These are phyloP conservation scores for Cryptus viduatorius DNA, from an alignment of 2,888 invertebrate species.

Conservation along the genomic window DNA sequence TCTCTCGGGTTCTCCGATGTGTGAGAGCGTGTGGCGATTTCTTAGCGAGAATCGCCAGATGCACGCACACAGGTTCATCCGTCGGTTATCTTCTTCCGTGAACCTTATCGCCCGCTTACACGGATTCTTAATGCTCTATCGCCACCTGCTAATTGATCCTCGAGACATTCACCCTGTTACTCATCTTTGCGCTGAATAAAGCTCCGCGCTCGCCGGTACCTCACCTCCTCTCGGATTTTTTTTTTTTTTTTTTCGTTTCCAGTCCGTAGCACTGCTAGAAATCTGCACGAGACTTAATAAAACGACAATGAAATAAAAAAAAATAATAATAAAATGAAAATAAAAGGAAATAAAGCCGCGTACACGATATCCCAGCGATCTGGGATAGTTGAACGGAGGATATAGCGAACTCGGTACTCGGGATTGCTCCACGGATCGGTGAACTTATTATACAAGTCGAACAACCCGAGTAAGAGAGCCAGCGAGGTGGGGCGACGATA, in stretches of 20 bases:
- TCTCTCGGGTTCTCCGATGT: background rate
- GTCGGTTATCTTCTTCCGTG: background rate
- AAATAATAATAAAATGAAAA: background rate
- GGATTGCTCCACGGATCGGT: constrained; percentile 52
- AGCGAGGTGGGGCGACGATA: constrained; percentile 50
- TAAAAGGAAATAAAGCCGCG: background rate
- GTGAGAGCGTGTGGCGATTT: background rate
- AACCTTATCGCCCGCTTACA: background rate
- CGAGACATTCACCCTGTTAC: constrained; percentile 42
- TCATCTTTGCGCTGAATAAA: constrained; percentile 23
- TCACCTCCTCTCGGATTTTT: background rate
- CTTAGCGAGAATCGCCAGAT: background rate
- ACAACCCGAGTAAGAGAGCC: background rate
- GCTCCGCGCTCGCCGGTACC: background rate
- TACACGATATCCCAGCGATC: constrained; percentile 20
- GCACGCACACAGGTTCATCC: background rate
- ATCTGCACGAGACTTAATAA: constrained; percentile 16
- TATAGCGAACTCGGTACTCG: constrained; percentile 12
- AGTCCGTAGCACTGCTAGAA: background rate
- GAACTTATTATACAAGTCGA: constrained; percentile 55
- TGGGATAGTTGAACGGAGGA: constrained; percentile 16
- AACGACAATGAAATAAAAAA: background rate
- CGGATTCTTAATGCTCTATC: constrained; percentile 54
- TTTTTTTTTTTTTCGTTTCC: background rate
- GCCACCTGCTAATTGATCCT: constrained; percentile 70